phyloP scores from a whole-genome alignment of 2,888 invertebrate species.

The Pecten maximus region DNA sequence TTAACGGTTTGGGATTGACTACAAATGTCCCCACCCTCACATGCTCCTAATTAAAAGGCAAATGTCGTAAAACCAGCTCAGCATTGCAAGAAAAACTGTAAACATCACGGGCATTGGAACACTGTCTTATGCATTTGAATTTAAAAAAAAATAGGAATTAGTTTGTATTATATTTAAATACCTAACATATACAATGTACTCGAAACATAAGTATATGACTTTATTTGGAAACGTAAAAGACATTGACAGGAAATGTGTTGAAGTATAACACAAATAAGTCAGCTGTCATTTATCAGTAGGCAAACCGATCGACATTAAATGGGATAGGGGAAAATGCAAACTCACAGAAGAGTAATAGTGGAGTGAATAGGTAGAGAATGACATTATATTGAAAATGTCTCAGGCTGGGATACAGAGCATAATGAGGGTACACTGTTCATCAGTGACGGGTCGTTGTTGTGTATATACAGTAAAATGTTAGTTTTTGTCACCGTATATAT shows the following conservation, averaged over 20 bases:
- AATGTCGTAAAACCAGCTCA: background rate
- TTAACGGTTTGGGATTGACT: background rate
- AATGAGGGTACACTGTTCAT: background rate
- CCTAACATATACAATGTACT: background rate
- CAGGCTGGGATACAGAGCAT: too few species aligned
- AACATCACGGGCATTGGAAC: background rate
- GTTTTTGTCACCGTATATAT: background rate
- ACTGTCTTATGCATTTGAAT: background rate
- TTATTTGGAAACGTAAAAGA: background rate
- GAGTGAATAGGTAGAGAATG: background rate
- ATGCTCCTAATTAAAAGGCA: conserved; percentile 14
- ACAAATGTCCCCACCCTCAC: background rate
- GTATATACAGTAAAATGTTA: background rate
- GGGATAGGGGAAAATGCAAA: background rate
- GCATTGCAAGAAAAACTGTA: background rate
- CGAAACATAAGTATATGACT: background rate
- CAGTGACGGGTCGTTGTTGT: background rate
- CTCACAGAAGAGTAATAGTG: background rate
- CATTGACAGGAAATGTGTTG: background rate
- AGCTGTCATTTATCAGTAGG: background rate
- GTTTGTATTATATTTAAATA: too few species aligned
- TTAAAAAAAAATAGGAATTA: too few species aligned
- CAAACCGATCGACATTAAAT: background rate
- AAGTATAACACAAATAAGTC: background rate
- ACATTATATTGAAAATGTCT: background rate